A percentile compares a stretch with the other conserved stretches of the same genome.
Evolutionary conservation across 1,140 invertebrate species (phyloP).

Genomic region (Macrosteles quadrilineatus): DNA sequence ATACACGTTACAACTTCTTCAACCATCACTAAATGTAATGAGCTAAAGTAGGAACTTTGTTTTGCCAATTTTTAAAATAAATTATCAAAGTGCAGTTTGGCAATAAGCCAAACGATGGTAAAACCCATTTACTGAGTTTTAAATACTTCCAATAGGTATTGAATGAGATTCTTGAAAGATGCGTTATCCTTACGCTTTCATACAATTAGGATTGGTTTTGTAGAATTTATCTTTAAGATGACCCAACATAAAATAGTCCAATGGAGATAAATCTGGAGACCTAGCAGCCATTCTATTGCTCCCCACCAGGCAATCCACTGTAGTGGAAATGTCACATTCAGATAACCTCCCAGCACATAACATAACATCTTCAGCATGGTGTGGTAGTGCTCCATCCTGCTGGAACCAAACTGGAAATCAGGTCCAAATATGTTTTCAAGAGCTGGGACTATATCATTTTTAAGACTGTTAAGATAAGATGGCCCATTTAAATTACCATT

Average conservation of each 20-base stretch:
- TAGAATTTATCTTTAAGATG: background rate
- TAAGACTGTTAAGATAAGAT: background rate
- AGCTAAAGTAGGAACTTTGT: too few species aligned
- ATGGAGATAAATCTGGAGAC: background rate
- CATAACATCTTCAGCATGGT: background rate
- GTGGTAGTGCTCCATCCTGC: conserved; percentile 2
- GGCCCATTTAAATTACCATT: background rate
- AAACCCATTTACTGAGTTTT: too few species aligned
- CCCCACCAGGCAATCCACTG: background rate
- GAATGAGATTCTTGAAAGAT: too few species aligned
- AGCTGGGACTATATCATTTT: background rate
- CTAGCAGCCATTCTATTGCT: background rate
- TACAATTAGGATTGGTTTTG: background rate
- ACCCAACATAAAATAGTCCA: conserved; percentile 8
- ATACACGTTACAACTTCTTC: too few species aligned
- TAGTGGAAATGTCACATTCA: background rate
- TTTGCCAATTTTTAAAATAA: too few species aligned
- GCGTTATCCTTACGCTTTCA: too few species aligned
- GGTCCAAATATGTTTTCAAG: background rate
- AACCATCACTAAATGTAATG: too few species aligned
- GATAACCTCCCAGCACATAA: background rate
- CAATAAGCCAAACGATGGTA: too few species aligned
- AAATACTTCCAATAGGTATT: too few species aligned
- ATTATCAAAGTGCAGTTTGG: too few species aligned
- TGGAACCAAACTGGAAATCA: background rate